Conservation (phyloP, 53 echinoderm and acorn worm genomes). For the Patiria pectinifera region DNA sequence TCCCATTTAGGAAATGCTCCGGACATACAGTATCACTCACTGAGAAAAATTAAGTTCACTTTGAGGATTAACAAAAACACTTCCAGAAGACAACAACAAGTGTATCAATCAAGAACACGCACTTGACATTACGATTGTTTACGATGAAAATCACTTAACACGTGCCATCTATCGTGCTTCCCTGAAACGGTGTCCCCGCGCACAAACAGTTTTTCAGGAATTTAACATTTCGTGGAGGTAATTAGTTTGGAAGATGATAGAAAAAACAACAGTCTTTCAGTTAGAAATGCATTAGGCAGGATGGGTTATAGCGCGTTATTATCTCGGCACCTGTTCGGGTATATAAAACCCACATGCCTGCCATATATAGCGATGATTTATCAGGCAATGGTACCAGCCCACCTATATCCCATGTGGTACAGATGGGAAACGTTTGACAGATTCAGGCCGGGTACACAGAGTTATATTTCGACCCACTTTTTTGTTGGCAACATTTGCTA, state of each 20-base stretch:
- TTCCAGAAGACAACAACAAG: background rate
- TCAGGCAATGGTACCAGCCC: background rate
- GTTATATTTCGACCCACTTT: background rate
- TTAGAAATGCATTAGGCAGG: background rate
- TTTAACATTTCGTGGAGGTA: background rate
- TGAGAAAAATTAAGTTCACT: background rate
- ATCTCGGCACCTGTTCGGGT: conserved; percentile 37
- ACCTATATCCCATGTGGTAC: background rate
- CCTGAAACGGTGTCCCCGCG: background rate
- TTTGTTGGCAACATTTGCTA: no score
- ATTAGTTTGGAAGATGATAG: background rate
- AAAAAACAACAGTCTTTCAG: no score
- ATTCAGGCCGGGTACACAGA: background rate
- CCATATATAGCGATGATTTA: conserved; percentile 8
- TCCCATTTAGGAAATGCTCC: no score
- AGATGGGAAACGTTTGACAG: background rate
- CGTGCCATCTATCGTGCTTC: background rate
- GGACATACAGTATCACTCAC: background rate
- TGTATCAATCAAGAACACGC: background rate
- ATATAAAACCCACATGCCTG: conserved; percentile 12
- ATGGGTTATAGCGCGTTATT: conserved; percentile 12
- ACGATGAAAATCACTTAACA: conserved; percentile 4
- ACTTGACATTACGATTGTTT: background rate
- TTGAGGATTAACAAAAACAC: background rate
- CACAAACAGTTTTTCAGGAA: background rate